Evolutionary conservation across 2,113 vertebrate species (phyloP), one percentile per base, ranked within the genome.

Genomic region (Podarcis muralis): DNA sequence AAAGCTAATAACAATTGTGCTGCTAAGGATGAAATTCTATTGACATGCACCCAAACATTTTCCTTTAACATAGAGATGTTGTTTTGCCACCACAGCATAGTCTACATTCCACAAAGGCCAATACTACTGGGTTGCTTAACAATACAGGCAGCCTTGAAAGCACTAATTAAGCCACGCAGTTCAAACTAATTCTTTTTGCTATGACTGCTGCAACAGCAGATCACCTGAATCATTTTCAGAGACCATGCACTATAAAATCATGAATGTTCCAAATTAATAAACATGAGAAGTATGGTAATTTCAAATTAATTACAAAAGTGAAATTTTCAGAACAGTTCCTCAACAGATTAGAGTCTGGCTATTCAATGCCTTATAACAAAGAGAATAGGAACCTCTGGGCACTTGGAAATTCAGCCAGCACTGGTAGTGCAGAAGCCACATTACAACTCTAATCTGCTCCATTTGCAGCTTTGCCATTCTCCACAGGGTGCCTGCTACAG

Each of bases 61-160:
- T 75, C 68, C 79, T 88, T 81, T 85, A 88, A 87, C 89, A 86
- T 62, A 62, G 83, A 20, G 72, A 5, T 59, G 84, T 62, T 92
- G 91, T 57, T 93, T 59, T 87, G 90, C 90, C 90, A 85, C 75
- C 82, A 88, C 62, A 84, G 78, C 71, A 83, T 25, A 0, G 62
- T 81, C 23, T 88, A 92, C 90, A 94, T 94, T 94, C 92, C 95
- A 95, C 84, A 93, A 90, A 83, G 85, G 81, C 88, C 93, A 94
- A 2, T 91, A 93, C 84, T 93, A 83, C 90, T 71, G 81, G 30
- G 90, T 96, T 95, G 94, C 89, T 94, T 95, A 95, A 96, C 62
- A 95, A 92, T 84, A 95, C 87, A 94, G 88, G 86, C 88, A 95
- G 93, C 91, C 91, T 93, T 93, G 92, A 92, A 94, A 95, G 90